Base-by-base conservation (phyloP, 2,113 vertebrate genomes). In the Burhinus bistriatus region DNA sequence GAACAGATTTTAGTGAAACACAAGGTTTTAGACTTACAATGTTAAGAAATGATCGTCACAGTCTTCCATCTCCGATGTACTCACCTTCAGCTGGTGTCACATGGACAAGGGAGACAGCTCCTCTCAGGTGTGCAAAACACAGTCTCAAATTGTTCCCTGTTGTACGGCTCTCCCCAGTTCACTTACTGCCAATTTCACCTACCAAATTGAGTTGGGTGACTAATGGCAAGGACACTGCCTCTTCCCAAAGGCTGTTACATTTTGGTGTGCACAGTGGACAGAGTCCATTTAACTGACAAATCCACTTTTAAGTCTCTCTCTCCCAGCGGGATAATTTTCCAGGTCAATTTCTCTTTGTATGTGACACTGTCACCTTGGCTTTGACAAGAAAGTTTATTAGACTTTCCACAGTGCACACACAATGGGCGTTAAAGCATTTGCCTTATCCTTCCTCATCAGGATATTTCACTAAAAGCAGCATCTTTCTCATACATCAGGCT, bases 211-310 rank as follows among this genome's bases (percentile, higher is more conserved):
- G 26, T 3, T 4, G 3, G 55, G 62, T n/a, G 51, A 36, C 45
- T 34, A 45, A 66, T 4, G 34, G 42, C 75, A 79, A 66, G 62
- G 71, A 40, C 62, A 62, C 45, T 58, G 32, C 66, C 55, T 76
- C 86, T 23, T 62, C 82, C 79, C 17, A 21, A 38, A 81, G 30
- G 73, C 87, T 64, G 38, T 77, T 70, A 7, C 1, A 21, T 44
- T 75, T 62, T 26, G 62, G 68, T 23, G 40, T 21, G 69, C n/a
- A 16, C 0, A 4, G 51, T 18, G 34, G n/a, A 68, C 87, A 69
- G 80, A 82, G 79, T 25, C 91, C 68, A 69, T 69, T 66, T 75
- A 80, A 49, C 79, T 89, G 89, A 83, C 57, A 96, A 76, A 94
- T 75, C 32, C 40, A 23, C 86, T 91, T 51, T 9, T 8, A 15